phyloP scores from a whole-genome alignment of 2,888 invertebrate genomes.

The Steinernema carpocapsae region DNA sequence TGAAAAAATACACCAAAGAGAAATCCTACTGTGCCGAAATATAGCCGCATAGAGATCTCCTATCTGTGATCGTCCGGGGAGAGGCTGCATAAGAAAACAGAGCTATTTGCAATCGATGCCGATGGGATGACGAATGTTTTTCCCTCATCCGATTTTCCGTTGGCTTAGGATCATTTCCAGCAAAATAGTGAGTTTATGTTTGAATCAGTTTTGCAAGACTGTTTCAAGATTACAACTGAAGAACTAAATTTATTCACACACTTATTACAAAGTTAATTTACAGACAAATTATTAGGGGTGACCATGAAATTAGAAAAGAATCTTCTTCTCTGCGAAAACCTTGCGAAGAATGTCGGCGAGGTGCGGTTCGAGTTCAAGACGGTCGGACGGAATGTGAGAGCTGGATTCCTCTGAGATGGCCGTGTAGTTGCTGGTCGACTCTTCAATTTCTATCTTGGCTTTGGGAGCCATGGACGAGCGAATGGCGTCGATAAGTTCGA shows the following conservation, averaged over 20 bases:
- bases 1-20: no score
- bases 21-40: no score
- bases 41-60: no score
- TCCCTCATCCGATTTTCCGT: neutral
- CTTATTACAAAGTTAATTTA: neutral
- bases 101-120: no score
- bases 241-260: neutral
- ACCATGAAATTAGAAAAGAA: neutral
- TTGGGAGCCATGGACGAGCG: neutral
- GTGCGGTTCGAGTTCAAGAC: conserved; percentile 3
- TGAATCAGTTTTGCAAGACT: no score
- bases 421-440: neutral
- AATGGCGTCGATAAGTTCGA: conserved; percentile 13
- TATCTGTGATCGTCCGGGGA: no score
- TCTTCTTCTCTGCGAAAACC: neutral
- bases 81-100: no score
- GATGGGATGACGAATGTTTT: neutral
- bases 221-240: neutral
- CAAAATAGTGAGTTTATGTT: no score
- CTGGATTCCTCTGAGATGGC: neutral
- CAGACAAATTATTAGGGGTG: neutral
- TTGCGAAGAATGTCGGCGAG: conserved; percentile 20
- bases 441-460: neutral
- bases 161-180: no score
- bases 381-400: neutral